These are phyloP conservation scores for Puntigrus tetrazona DNA, from an alignment of 2,113 vertebrate species.

Conservation along the genomic window DNA sequence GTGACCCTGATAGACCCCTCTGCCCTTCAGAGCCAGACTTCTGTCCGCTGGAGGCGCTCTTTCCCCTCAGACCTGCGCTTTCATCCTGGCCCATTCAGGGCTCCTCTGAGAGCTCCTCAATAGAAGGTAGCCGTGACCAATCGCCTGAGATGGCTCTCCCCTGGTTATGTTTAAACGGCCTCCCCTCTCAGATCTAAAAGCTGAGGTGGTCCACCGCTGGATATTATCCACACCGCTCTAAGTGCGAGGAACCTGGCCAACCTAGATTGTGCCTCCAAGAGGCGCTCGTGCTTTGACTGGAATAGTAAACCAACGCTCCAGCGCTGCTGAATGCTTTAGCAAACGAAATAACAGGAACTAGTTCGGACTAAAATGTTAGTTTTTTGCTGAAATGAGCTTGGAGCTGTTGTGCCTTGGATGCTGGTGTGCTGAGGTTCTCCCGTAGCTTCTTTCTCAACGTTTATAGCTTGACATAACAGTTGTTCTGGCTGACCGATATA, in stretches of 20 bases:
- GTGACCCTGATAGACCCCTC: constrained; percentile 33
- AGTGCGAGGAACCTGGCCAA: not conserved
- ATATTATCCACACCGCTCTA: constrained; percentile 27
- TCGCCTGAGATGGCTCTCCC: constrained; percentile 26
- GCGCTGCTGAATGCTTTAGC: constrained; percentile 27
- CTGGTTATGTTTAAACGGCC: constrained; percentile 39
- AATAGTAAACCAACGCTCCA: constrained; percentile 35
- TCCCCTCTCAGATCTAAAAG: not conserved
- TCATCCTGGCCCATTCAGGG: not conserved
- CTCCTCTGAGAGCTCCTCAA: constrained; percentile 26
- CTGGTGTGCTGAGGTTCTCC: no score
- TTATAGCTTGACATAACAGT: no score
- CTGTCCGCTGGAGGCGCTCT: not conserved
- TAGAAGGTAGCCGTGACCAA: constrained; percentile 18
- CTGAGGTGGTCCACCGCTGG: constrained; percentile 28
- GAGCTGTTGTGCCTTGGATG: no score
- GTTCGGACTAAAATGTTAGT: no score
- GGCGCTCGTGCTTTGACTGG: constrained; percentile 23
- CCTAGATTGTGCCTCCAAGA: not conserved
- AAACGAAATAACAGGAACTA: constrained; percentile 13
- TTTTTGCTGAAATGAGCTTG: no score
- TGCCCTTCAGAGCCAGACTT: constrained; percentile 6
- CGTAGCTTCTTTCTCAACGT: no score
- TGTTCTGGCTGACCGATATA: no score
- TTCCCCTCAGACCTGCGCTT: constrained; percentile 17